Percentiles rank a stretch among this genome's conserved stretches.
Conservation (phyloP, 2,113 vertebrate species). For the Corythaixoides concolor region DNA sequence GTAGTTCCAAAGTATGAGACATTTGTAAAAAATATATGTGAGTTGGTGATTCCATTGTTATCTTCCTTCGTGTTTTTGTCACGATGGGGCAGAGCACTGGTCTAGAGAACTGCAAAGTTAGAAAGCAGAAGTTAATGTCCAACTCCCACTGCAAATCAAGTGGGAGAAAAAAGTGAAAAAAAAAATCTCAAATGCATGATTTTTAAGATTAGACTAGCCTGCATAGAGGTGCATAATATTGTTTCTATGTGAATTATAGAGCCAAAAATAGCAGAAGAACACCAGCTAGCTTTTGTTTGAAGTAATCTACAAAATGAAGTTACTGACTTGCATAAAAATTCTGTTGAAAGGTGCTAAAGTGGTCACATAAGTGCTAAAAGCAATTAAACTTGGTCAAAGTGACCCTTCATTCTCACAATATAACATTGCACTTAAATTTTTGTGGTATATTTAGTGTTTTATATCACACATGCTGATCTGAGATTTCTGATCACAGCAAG, state of each 20-base stretch:
- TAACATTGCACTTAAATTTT: neutral
- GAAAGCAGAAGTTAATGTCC: neutral
- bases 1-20: neutral
- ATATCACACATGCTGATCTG: neutral
- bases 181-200: neutral
- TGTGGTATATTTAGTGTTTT: neutral
- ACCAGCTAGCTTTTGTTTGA: neutral
- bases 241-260: neutral
- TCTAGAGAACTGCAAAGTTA: neutral
- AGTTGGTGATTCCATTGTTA: neutral
- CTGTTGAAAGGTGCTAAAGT: neutral
- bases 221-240: neutral
- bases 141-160: neutral
- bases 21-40: neutral
- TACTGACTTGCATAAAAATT: neutral
- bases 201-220: neutral
- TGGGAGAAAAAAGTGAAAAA: neutral
- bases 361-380: neutral
- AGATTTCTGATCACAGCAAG: neutral
- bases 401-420: neutral
- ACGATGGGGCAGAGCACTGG: neutral
- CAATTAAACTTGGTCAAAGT: neutral
- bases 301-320: neutral
- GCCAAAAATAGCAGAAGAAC: neutral
- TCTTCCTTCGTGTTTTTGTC: neutral